Base-by-base conservation (phyloP, 2,797 vertebrate genomes). In the Urosaurus nigricauda region DNA sequence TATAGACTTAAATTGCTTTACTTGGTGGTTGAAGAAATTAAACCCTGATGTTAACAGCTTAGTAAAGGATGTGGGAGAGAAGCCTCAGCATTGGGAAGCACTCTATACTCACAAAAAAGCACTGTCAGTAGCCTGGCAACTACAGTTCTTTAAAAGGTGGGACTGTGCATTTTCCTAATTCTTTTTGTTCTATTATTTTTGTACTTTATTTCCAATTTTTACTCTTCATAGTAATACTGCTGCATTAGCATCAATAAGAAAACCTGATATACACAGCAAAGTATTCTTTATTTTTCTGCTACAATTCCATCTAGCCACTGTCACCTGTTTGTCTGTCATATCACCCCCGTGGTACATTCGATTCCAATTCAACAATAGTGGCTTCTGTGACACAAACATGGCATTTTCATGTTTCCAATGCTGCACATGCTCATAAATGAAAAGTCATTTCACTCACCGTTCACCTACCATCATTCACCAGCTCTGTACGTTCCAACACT, bases 111-210 rank as follows among this genome's bases (percentile, higher is more conserved):
- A 65, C 82, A 75, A 82, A 92, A 60, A 80, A 2, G 92, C 88
- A 93, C 65, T 83, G 93, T 65, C 92, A 95, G 96, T 95, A 97
- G 92, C 94, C 95, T 96, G 95, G 95, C 95, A 97, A 97, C 96
- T 95, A 91, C 86, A 94, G 92, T 85, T 92, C 81, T 96, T 95
- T 91, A 93, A 96, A 92, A 95, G 74, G 58, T 32, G 13, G 13
- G 29, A 70, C 60, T 24, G 24, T 77, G 47, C 68, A 73, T 89
- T 84, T 94, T 91, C 58, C 26, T 56, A 87, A 79, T 24, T 92
- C 80, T n/a, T 87, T 80, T 89, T 90, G 24, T 73, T 86, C 68
- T 85, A 68, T 26, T 90, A 88, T 37, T 35, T 60, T 6, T 56
- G 47, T 79, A 6, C 35, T 5, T 43, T 47, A 43, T 83, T 84